Conservation (phyloP, 2,888 invertebrate species). For the Sylvicola fuscatus region DNA sequence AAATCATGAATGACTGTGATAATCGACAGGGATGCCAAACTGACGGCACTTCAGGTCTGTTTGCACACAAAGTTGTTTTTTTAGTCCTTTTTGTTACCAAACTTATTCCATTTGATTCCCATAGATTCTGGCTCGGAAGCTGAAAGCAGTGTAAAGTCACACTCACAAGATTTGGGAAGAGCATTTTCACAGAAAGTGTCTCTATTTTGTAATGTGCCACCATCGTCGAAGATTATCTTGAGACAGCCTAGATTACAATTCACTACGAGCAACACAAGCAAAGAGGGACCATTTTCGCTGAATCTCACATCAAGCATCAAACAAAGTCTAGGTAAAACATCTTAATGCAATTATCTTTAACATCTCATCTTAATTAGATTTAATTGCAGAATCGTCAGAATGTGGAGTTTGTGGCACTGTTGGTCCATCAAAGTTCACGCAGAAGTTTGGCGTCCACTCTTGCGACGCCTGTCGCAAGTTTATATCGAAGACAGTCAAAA, state of each 20-base stretch:
- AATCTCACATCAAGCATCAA: constrained; percentile 6
- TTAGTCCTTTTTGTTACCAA: no score
- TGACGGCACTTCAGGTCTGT: no score
- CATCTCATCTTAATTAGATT: not conserved
- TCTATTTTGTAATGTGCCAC: not conserved
- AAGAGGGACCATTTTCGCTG: constrained; percentile 8
- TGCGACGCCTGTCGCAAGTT: constrained; percentile 77
- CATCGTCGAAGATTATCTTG: constrained; percentile 14
- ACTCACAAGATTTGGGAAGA: constrained; percentile 5
- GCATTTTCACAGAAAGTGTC: constrained; percentile 3
- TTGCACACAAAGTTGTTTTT: no score
- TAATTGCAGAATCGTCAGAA: constrained; percentile 22
- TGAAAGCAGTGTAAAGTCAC: not conserved
- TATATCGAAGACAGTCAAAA: constrained; percentile 60
- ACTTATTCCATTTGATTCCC: no score
- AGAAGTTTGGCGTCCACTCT: constrained; percentile 66
- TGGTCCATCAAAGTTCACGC: constrained; percentile 52
- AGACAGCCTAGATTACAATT: constrained; percentile 21
- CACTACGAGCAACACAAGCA: constrained; percentile 8
- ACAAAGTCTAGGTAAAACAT: constrained; percentile 1
- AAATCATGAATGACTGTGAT: no score
- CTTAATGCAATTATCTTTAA: constrained; percentile 1
- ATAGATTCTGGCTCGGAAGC: no score
- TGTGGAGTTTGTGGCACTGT: constrained; percentile 66
- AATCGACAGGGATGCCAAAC: no score